These are phyloP conservation scores for Muscicapa comitata DNA, from an alignment of 2,797 vertebrate genomes.

Conservation along the genomic window DNA sequence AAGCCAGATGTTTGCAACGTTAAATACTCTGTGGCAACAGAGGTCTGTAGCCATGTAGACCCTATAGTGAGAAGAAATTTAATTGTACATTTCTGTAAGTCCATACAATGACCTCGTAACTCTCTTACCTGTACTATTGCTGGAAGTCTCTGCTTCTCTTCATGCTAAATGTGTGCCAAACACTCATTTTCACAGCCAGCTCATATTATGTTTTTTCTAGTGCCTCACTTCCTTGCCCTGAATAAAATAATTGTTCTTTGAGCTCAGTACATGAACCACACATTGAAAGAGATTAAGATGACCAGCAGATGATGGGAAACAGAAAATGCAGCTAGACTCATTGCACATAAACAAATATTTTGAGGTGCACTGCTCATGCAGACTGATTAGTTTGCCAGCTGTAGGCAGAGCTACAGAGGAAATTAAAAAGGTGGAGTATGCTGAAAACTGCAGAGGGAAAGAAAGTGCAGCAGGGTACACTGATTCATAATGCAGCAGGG, in stretches of 20 bases:
- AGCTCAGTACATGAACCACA: background rate
- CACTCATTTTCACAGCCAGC: background rate
- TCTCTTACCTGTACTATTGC: background rate
- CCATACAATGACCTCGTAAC: background rate
- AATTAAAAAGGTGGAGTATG: constrained; percentile 20
- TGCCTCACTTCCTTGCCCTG: background rate
- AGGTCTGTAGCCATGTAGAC: background rate
- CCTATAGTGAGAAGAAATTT: background rate
- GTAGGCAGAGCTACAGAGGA: constrained; percentile 29
- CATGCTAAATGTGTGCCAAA: background rate
- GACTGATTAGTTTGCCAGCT: constrained; percentile 42
- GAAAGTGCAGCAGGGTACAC: background rate
- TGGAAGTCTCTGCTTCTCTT: background rate
- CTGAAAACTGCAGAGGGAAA: background rate
- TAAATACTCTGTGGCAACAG: background rate
- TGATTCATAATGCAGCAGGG: constrained; percentile 20
- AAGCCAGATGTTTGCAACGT: background rate
- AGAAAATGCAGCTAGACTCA: constrained; percentile 13
- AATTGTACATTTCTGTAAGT: background rate
- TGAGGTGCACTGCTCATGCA: background rate
- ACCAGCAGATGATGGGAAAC: background rate
- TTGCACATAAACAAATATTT: constrained; percentile 22
- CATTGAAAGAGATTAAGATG: background rate
- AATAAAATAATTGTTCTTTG: background rate
- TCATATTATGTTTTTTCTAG: background rate